Conservation (phyloP, 53 echinoderm and acorn worm species). For the Zoroaster sp. region DNA sequence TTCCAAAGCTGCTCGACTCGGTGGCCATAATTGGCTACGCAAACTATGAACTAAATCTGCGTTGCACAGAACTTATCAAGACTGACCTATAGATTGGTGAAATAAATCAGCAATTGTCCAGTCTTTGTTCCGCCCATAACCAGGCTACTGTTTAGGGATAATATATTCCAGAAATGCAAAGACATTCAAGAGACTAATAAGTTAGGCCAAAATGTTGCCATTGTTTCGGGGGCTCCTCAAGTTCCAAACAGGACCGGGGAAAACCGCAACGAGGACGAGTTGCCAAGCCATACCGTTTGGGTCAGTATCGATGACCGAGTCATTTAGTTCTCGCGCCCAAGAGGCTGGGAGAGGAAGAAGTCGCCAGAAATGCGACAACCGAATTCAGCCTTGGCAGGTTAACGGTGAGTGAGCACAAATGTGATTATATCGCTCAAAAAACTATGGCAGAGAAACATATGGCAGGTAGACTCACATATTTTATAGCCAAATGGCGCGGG, state of each 20-base stretch:
- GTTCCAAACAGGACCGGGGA: not conserved
- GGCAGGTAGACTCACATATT: not conserved
- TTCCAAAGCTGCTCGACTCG: not conserved
- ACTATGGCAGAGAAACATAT: not conserved
- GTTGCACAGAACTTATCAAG: not conserved
- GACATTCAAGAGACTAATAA: not conserved
- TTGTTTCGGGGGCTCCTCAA: too few relatives aligned
- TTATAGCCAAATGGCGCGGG: too few relatives aligned
- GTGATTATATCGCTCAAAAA: not conserved
- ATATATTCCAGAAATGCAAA: not conserved
- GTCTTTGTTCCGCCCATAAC: not conserved
- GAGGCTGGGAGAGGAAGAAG: not conserved
- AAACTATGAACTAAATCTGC: not conserved
- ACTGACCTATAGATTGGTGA: not conserved
- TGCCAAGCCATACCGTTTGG: not conserved
- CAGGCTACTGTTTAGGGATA: not conserved
- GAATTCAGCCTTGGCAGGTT: not conserved
- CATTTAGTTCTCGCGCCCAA: not conserved
- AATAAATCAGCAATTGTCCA: too few relatives aligned
- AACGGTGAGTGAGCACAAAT: not conserved
- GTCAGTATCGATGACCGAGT: not conserved
- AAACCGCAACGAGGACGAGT: not conserved
- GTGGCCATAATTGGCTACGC: not conserved
- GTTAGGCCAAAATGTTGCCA: too few relatives aligned
- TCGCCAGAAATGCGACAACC: not conserved